Evolutionary conservation across 2,113 vertebrate species (phyloP), one percentile per base, ranked within the genome.

Genomic region (Accipiter virgatus): DNA sequence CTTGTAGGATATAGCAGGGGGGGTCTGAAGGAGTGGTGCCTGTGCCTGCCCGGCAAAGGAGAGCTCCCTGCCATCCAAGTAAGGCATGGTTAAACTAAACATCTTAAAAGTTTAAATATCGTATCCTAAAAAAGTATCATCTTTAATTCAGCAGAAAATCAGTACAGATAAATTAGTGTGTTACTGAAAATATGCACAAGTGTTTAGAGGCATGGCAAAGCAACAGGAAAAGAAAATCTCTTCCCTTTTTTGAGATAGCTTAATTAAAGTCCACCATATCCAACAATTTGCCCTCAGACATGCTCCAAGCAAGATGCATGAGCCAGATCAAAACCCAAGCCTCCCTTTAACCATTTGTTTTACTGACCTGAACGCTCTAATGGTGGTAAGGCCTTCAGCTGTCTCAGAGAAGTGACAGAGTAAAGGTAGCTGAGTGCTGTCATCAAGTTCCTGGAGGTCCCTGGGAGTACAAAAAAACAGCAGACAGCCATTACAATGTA

Each of bases 351-450:
- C 32, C 0, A 50, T 71, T 55, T 66, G 12, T 63, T 87, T 85
- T 72, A 95, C 96, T 82, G 58, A 99, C 99, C 99, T 98, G 62
- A 99, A 99, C 4, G 99, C 99, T 96, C 99, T 98, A 48, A 99
- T 99, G 36, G 99, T 99, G 68, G 99, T 99, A 63, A 99, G 99
- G 22, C 99, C 99, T 95, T 99, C 99, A 1, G 99, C 99, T 2
- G 99, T 99, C 98, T 99, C 99, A 29, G 99, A 99, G 98, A 99
- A 99, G 98, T 99, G 99, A 92, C 99, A 99, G 55, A 99, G 99
- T 80, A 99, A 98, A 83, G 99, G 99, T 25, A 99, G 98, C 93
- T 99, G 99, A 7, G 99, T 99, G 89, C 99, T 99, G 95, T 99
- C 99, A 13, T 99, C 99, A 2, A 99, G 98, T 82, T 99, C 99